These are phyloP conservation scores for Acleris cristana DNA, from an alignment of 2,888 invertebrate species.

Conservation along the genomic window DNA sequence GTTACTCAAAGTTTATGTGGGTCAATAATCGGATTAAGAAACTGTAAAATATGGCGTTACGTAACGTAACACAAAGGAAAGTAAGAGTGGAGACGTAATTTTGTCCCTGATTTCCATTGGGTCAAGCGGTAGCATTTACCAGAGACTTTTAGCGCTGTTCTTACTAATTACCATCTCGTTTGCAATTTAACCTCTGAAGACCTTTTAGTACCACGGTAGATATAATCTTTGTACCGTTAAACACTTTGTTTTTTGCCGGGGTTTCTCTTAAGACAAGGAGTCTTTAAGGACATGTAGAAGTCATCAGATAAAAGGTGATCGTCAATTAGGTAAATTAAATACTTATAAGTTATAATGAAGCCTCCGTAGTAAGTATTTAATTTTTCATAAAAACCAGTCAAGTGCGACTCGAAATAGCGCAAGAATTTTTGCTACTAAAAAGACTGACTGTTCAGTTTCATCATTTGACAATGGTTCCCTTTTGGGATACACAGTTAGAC, in stretches of 20 bases:
- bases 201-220: slow-evolving; percentile 29
- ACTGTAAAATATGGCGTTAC: slow-evolving; percentile 69
- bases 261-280: slow-evolving; percentile 13
- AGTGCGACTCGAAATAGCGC: too few species aligned
- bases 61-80: slow-evolving; percentile 75
- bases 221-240: slow-evolving; percentile 34
- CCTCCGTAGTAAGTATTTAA: too few species aligned
- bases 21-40: slow-evolving; percentile 71
- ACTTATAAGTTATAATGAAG: too few species aligned
- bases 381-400: too few species aligned
- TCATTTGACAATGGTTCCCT: too few species aligned
- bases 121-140: slow-evolving; percentile 70
- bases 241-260: slow-evolving; percentile 23
- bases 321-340: not conserved
- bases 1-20: slow-evolving; percentile 52
- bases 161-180: slow-evolving; percentile 82
- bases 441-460: too few species aligned
- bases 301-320: not conserved
- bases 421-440: too few species aligned
- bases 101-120: slow-evolving; percentile 81
- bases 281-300: slow-evolving; percentile 4
- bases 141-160: slow-evolving; percentile 72
- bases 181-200: slow-evolving; percentile 76
- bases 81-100: slow-evolving; percentile 76
- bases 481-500: too few species aligned